Percentiles rank a stretch among this genome's conserved stretches.
Evolutionary conservation across 1,140 invertebrate genomes (phyloP).

Genomic region (Mycetomoellerius zeteki): DNA sequence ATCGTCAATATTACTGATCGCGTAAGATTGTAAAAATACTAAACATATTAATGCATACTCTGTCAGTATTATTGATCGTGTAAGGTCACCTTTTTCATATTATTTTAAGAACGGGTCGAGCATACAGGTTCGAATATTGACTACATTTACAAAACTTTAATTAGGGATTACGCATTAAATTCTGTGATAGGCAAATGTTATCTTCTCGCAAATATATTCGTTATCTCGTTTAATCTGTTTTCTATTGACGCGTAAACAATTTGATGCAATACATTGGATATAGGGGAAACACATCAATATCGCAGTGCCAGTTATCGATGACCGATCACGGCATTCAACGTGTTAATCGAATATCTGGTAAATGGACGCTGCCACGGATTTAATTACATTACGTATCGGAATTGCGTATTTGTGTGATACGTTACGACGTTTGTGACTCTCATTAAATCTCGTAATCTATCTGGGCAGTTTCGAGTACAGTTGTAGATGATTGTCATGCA

Average conservation of each 20-base stretch:
- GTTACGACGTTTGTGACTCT: not conserved
- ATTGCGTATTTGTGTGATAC: slow-evolving; percentile 18
- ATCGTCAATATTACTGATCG: no score
- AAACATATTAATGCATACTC: no score
- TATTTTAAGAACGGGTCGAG: not conserved
- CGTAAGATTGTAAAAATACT: no score
- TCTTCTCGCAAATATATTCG: not conserved
- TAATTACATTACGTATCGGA: slow-evolving; percentile 26
- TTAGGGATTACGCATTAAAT: slow-evolving; percentile 1
- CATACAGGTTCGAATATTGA: not conserved
- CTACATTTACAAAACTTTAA: not conserved
- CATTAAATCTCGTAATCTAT: not conserved
- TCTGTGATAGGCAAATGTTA: not conserved
- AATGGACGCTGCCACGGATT: slow-evolving; percentile 17
- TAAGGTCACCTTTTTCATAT: not conserved
- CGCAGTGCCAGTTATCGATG: not conserved
- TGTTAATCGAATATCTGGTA: slow-evolving; percentile 43
- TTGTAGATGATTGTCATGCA: not conserved
- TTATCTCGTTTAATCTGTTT: slow-evolving; percentile 4
- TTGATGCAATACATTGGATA: not conserved
- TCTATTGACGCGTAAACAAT: slow-evolving; percentile 12
- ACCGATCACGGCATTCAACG: slow-evolving; percentile 13
- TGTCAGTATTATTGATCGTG: no score
- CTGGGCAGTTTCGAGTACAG: not conserved
- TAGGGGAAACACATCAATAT: not conserved